Evolutionary conservation across 2,797 vertebrate species (phyloP).

Genomic region (Cyclura pinguis): DNA sequence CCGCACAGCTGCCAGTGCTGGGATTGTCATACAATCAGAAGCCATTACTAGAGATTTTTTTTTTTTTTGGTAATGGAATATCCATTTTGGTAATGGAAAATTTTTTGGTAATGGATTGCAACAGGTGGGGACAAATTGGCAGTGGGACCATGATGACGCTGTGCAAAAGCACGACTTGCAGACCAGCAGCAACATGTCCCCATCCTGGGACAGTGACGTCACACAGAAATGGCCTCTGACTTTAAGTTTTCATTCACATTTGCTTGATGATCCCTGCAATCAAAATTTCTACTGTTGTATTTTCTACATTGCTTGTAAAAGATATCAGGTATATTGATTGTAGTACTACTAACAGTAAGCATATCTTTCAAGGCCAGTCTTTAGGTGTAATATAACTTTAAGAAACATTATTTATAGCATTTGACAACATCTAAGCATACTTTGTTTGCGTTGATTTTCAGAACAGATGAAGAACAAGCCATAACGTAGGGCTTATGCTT

Average conservation of each 20-base stretch:
- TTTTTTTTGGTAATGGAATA: too few species aligned
- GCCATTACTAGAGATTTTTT: too few species aligned
- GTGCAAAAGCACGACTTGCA: too few species aligned
- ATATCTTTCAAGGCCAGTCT: not conserved
- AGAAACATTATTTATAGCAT: slow-evolving; percentile 6
- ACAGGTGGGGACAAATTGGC: too few species aligned
- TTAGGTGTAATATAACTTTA: not conserved
- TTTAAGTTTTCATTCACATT: not conserved
- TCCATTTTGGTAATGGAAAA: too few species aligned
- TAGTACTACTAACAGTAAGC: not conserved
- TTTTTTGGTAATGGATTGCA: too few species aligned
- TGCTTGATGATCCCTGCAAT: not conserved
- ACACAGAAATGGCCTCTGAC: too few species aligned
- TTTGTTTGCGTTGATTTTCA: slow-evolving; percentile 22
- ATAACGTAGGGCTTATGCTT: slow-evolving; percentile 32
- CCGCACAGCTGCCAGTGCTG: too few species aligned
- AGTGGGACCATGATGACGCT: too few species aligned
- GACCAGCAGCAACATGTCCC: too few species aligned
- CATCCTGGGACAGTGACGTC: too few species aligned
- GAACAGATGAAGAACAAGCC: slow-evolving; percentile 22
- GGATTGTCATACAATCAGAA: too few species aligned
- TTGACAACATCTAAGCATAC: not conserved
- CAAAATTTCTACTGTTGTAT: not conserved
- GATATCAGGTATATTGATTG: not conserved
- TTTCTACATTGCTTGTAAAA: not conserved